Conservation (phyloP, 1,140 invertebrate genomes). For the Penaeus indicus region DNA sequence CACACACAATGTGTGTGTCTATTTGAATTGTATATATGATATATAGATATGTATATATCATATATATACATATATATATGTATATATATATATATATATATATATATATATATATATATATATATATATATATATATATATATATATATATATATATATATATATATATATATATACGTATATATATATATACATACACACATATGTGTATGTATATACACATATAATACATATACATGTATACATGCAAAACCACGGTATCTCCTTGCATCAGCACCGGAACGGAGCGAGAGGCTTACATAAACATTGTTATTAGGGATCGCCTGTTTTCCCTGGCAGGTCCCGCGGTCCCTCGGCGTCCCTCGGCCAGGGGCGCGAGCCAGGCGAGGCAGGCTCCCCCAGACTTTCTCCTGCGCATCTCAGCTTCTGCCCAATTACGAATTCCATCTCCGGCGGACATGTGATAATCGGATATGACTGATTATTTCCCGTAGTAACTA, state of each 20-base stretch:
- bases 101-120: slow-evolving; percentile 12
- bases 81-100: neutral
- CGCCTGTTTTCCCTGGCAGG: no score
- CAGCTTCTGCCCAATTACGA: no score
- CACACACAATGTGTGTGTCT: neutral
- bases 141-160: neutral
- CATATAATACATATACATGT: neutral
- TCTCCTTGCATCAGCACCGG: neutral
- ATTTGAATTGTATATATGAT: neutral
- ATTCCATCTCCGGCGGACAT: no score
- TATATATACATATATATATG: slow-evolving; percentile 8
- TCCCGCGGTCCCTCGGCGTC: neutral
- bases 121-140: slow-evolving; percentile 3
- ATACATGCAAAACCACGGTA: neutral
- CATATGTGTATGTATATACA: neutral
- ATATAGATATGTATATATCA: neutral
- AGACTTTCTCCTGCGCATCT: no score
- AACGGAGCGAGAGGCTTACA: no score
- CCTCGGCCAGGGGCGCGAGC: no score
- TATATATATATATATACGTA: neutral
- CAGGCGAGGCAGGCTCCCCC: no score
- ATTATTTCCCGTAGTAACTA: no score
- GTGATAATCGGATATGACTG: no score
- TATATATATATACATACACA: neutral
- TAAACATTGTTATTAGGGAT: no score